Base-by-base conservation (phyloP, 2,797 vertebrate genomes). In the Pangasius sanitwongsei region DNA sequence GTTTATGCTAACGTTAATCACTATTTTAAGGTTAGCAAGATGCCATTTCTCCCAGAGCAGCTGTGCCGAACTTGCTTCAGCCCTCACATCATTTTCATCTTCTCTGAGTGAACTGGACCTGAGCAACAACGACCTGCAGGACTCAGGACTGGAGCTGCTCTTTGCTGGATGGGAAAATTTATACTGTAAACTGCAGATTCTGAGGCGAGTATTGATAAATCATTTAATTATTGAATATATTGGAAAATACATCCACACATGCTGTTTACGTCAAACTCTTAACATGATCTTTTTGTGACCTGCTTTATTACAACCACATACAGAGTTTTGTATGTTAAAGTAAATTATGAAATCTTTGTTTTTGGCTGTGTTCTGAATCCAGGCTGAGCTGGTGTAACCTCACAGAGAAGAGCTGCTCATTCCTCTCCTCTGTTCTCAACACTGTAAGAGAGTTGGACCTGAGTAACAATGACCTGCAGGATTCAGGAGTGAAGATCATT, bases 51-150 rank as follows among this genome's bases (percentile, higher is more conserved):
- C 85, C 2, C 57, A 87, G 12, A 84, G 82, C 37, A 85, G 85
- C 57, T 91, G 90, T 86, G 69, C 23, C 34, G 20, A 37, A 80
- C 87, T 92, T 31, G 63, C 83, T 15, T 63, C 65, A 53, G 89
- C 80, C 0, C 55, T 87, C 87, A 50, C 15, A 69, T 92, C 61
- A 28, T 41, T 11, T 55, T 25, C 53, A 61, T 87, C 77, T 25
- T 50, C 15, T 65, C 85, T 92, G 37, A 87, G 2, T 50, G 92
- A 92, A 67, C 80, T 92, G 11, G 89, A 92, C 86, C 53, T 92
- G 2, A 89, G 88, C 5, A n/a, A 81, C 72, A 91, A 88, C 59
- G 86, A 92, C 3, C 92, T 90, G 31, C 88, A 87, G 25, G 78
- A 86, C 16, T 83, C 85, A 57, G 91, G 88, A 81, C 31, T 87